Evolutionary conservation across 92 coral and sea anemone genomes (phyloP), one percentile per base, ranked within the genome.

Genomic region (Parazoanthus atlanticus): DNA sequence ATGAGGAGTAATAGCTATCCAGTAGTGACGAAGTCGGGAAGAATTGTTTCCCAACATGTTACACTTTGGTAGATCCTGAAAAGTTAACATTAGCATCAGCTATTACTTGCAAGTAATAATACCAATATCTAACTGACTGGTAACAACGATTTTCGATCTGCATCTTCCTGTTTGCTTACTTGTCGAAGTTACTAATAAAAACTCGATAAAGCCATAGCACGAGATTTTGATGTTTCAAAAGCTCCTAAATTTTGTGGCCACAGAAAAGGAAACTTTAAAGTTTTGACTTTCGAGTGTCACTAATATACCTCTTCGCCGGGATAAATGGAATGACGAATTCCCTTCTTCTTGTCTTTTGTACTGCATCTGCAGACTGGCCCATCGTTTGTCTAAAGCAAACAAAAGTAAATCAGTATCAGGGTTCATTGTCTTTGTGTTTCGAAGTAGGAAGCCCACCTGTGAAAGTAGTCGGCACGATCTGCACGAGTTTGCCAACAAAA

Each of bases 1-100:
- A 78, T 97, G 99, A 7, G 99, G 99, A 43, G 94, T 94, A 6
- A 97, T 94, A 12, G 99, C 94, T 65, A 97, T 93, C 99, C 99
- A 97, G 89, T 97, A 97, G 81, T 95, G 98, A 82, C 94, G 84
- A 30, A 97, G 88, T 66, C 80, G 91, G 26, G 86, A 86, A 11
- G 93, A 87, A 86, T 94, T 97, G 88, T 97, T 97, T 10, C 92
- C 92, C 81, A 95, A 54, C 2, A 89, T 92, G 52, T 93, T 85
- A 77, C 99, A 97, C 36, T 84, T 74, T 79, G 91, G 86, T 8
- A 96, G 38, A 66, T 34, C 91, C 96, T 91, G 64, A 49, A 13
- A 77, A 79, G 40, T 61, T 61, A 19, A 61, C 5, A 61, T 61
- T 61, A 61, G 15, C 69, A 21, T 61, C 25, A 61, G 9, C 1